Evolutionary conservation across 2,888 invertebrate genomes (phyloP), one percentile per base, ranked within the genome.

Genomic region (Drosophila longiperda): DNA sequence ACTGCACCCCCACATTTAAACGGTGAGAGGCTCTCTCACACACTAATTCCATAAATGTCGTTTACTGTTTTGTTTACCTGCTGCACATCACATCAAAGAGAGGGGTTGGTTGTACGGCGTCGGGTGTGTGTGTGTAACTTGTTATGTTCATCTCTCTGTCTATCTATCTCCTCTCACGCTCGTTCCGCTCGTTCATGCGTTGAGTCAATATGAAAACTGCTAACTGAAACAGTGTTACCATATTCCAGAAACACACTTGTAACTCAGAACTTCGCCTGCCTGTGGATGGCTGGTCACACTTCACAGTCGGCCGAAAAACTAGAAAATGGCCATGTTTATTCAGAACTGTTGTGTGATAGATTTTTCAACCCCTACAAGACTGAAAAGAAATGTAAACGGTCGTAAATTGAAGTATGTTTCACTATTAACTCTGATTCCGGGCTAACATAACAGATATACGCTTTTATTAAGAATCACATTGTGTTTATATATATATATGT

Each of bases 41-140:
- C 62, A 65, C 64, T 58, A 59, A 67, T 66, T 67, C 34, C 63
- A 54, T 68, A 78, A 81, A 63, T 61, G 78, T 53, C 78, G 82
- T 78, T 81, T 81, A 81, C 78, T 67, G 80, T 77, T 80, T 78
- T 78, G 78, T 78, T 78, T 84, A 84, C 84, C 84, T 84, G 89
- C 90, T 84, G 89, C 61, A 52, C 45, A 45, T 23, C 34, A 55
- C 20, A 48, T 32, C 42, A n/a, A 8, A 26, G 59, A 73, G 15
- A 42, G 66, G 67, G 74, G 64, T 74, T 68, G 69, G 73, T 75
- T 67, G 68, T 50, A 59, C 38, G 40, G 72, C 34, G 33, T 48
- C 62, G 42, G 49, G 50, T 73, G 71, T 74, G 71, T 29, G 63
- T 75, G 52, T 55, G 55, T 66, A 57, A 52, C 59, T 42, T 45